Base-by-base conservation (phyloP, 2,113 vertebrate species). In the Equus quagga region DNA sequence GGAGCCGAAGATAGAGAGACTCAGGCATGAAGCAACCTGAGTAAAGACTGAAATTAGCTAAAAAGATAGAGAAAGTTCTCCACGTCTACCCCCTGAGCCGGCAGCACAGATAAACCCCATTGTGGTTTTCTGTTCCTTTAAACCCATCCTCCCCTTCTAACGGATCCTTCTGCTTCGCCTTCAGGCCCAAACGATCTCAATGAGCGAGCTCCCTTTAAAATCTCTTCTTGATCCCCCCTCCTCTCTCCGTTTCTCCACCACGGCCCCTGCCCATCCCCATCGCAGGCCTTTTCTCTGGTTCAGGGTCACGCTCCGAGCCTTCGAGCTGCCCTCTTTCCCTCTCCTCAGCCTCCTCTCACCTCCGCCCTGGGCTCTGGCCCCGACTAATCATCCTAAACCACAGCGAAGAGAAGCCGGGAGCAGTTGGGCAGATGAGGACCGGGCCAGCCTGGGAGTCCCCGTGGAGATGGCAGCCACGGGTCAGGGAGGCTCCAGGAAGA, bases 401-500 rank as follows among this genome's bases (percentile, higher is more conserved):
- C 44, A 31, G 69, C 5, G 3, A 7, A n/a, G 69, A 89, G 89
- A 56, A 65, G 36, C 60, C 51, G 67, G 28, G 28, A 49, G 70
- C 49, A 0, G 49, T 3, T 10, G 36, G 70, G 79, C 44, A 70
- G 51, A 24, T 1, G 83, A 89, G 56, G 65, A 44, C 41, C 33
- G 7, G 7, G 64, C 58, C 12, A 51, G 36, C 49, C 44, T n/a
- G 24, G 6, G 17, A 87, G 84, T 46, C 49, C 46, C 92, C 24
- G 28, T 2, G 0, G 58, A 91, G 70, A 75, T 3, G 44, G 76
- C 24, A 91, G 54, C 26, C 72, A 1, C 41, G 10, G 89, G 91
- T 73, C 96, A 89, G 19, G 15, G 58, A 94, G n/a, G 86, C 58
- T 54, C 24, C 0, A 31, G 62, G 87, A 64, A 95, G 96, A 92